Conservation (phyloP, 1,140 invertebrate species). For the Euschistus heros region DNA sequence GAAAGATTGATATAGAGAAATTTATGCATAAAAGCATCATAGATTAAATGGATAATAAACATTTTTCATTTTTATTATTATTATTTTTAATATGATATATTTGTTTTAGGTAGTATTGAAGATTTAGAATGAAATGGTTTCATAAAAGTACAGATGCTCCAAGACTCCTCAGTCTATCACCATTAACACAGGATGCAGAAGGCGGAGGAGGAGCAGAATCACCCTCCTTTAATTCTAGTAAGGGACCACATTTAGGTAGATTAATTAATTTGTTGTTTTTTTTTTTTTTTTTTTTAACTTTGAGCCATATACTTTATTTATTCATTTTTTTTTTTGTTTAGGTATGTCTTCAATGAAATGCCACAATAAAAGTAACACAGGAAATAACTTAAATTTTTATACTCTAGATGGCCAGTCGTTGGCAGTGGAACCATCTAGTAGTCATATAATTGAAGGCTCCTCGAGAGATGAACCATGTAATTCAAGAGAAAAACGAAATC, state of each 20-base stretch:
- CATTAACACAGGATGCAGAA: constrained; percentile 37
- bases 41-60: too few relatives aligned
- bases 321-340: constrained; percentile 36
- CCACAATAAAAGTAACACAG: constrained; percentile 50
- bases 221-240: constrained; percentile 30
- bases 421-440: neutral
- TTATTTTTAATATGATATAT: neutral
- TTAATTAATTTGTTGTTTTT: constrained; percentile 54
- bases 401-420: constrained; percentile 34
- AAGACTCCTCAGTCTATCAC: constrained; percentile 41
- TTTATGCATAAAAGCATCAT: too few relatives aligned
- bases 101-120: constrained; percentile 15
- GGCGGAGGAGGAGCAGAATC: constrained; percentile 26
- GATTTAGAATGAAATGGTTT: constrained; percentile 23
- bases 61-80: too few relatives aligned
- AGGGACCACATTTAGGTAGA: constrained; percentile 36
- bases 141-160: constrained; percentile 40
- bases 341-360: constrained; percentile 56
- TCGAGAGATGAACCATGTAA: constrained; percentile 39
- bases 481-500: constrained; percentile 51
- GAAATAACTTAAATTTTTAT: constrained; percentile 44
- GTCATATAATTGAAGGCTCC: constrained; percentile 36
- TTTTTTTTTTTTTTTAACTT: constrained; percentile 33
- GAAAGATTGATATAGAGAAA: too few relatives aligned
- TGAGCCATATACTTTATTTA: constrained; percentile 22